Evolutionary conservation across 2,797 vertebrate species (phyloP).

Genomic region (Tapirus indicus): DNA sequence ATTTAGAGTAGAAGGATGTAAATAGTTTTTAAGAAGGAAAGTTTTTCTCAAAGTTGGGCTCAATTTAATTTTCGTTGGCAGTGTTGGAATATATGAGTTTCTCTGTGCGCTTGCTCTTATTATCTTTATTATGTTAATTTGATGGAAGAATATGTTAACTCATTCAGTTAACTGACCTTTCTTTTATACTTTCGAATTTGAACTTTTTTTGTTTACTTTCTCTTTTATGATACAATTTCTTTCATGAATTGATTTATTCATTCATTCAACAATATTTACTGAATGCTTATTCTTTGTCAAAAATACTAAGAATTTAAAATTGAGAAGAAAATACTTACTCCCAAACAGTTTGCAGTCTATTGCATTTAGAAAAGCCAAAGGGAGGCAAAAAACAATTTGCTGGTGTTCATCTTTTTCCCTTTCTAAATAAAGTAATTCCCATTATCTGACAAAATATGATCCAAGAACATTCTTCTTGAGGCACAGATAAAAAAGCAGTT

Average conservation of each 20-base stretch:
- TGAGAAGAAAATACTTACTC: background rate
- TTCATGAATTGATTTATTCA: background rate
- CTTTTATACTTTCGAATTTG: background rate
- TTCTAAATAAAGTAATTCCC: background rate
- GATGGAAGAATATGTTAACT: background rate
- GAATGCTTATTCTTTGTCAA: background rate
- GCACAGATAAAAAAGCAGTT: background rate
- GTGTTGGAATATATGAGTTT: background rate
- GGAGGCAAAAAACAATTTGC: background rate
- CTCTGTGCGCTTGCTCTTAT: background rate
- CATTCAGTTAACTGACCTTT: background rate
- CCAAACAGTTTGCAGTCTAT: background rate
- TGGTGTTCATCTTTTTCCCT: background rate
- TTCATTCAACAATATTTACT: background rate
- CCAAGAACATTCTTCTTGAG: background rate
- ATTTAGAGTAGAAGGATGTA: background rate
- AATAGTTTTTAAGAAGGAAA: background rate
- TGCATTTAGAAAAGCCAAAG: background rate
- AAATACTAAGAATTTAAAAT: slow-evolving; percentile 28
- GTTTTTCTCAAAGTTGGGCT: background rate
- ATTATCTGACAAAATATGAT: slow-evolving; percentile 40
- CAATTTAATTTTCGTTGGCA: background rate
- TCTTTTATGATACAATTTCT: background rate
- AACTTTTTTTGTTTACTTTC: background rate
- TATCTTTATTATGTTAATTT: background rate